Percentiles rank a stretch among this genome's conserved stretches.
These are phyloP conservation scores for Zaprionus lineosus DNA, from an alignment of 2,888 invertebrate species.

Conservation along the genomic window DNA sequence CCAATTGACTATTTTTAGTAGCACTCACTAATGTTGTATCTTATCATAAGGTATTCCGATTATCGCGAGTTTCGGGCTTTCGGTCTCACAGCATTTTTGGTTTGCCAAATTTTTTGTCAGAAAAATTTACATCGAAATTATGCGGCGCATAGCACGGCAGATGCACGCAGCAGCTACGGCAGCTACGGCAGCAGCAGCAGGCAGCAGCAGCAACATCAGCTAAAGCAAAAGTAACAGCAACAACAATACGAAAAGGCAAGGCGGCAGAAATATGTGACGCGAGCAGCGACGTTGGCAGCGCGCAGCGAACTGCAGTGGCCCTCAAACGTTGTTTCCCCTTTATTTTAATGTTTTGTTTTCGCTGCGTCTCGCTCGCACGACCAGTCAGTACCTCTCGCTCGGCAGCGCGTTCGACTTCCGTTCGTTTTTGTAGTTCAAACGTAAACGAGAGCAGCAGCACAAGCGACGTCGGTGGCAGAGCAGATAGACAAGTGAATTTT, in stretches of 20 bases:
- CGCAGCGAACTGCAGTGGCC: slow-evolving; percentile 9
- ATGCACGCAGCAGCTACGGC: slow-evolving; percentile 12
- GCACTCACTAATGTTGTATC: slow-evolving; percentile 18
- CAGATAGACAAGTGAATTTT: slow-evolving; percentile 57
- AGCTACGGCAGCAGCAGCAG: slow-evolving; percentile 7
- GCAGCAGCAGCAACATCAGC: slow-evolving; percentile 1
- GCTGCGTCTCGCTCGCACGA: slow-evolving; percentile 59
- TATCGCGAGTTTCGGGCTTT: no score
- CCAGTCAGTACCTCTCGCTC: slow-evolving; percentile 25
- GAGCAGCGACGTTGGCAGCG: slow-evolving; percentile 2
- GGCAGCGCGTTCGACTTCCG: slow-evolving; percentile 53
- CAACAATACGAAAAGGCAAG: slow-evolving; percentile 9
- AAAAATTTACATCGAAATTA: slow-evolving; percentile 42
- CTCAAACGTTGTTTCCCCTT: slow-evolving; percentile 52
- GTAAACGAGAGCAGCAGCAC: slow-evolving; percentile 48
- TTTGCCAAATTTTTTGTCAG: neutral
- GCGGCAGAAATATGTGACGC: slow-evolving; percentile 32
- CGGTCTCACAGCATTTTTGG: no score
- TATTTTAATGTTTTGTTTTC: slow-evolving; percentile 77
- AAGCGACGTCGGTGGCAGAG: slow-evolving; percentile 3
- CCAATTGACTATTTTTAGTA: slow-evolving; percentile 31
- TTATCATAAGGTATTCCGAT: slow-evolving; percentile 35
- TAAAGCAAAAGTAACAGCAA: neutral
- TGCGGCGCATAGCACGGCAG: slow-evolving; percentile 29
- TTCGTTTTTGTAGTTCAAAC: slow-evolving; percentile 56